Base-by-base conservation (phyloP, 2,888 invertebrate genomes). In the Tricholauxania praeusta region DNA sequence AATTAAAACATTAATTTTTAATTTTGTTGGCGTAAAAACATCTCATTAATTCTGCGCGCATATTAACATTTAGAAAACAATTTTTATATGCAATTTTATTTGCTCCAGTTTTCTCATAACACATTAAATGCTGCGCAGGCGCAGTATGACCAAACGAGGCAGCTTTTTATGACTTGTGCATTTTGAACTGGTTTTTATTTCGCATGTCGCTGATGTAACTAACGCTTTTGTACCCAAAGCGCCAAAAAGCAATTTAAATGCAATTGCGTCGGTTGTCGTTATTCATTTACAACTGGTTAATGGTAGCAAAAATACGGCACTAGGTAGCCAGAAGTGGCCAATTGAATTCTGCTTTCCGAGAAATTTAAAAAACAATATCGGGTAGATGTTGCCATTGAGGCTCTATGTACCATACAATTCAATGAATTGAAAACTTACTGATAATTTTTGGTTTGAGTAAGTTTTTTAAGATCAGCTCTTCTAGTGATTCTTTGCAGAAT, bases 171-270 rank as follows among this genome's bases (percentile, higher is more conserved):
- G 28, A 57, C 22, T 22, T 12, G 57, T n/a, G 22, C 19, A n/a
- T 22, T 66, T 7, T 52, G 22, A 39, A 66, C 67, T 67, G 67
- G 57, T 57, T 57, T 47, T 19, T 39, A 7, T 10, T 39, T 39
- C 10, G 28, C 28, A 28, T 28, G 28, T 4, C 17, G 65, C 32
- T 69, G 52, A 52, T 69, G 22, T 62, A 32, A 68, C 17, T n/a
- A 52, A 22, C 19, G 19, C 63, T 39, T 48, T 17, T 15, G 32
- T 39, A 39, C 39, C 28, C 69, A 47, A 39, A 53, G 53, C 48
- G 70, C 22, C 63, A 53, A 70, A 69, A 70, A 22, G 47, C 63
- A 63, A 70, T 70, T 70, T 70, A 70, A 63, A 63, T 70, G 63
- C 63, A 39, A 51, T 62, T 39, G 63, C 53, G 52, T 53, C n/a